A percentile compares a stretch with the other conserved stretches of the same genome.
phyloP scores from a whole-genome alignment of 1,140 invertebrate genomes.

The Venustaconcha ellipsiformis region DNA sequence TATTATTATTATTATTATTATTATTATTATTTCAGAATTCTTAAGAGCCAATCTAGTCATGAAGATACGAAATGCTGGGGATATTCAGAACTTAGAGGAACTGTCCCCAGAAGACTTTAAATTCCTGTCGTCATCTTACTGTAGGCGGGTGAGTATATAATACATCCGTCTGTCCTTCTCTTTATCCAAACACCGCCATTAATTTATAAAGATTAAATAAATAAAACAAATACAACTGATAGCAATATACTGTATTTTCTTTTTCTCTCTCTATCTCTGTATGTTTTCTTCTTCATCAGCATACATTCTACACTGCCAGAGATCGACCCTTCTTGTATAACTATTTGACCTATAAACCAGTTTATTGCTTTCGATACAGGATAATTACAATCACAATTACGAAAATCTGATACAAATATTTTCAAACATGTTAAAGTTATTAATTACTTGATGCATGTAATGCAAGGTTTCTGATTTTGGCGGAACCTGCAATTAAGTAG shows the following conservation, averaged over 20 bases:
- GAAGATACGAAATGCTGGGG: slow-evolving; percentile 30
- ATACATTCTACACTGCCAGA: not conserved
- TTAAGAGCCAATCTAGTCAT: slow-evolving; percentile 35
- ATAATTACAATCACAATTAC: no score
- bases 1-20: not conserved
- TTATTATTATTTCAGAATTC: slow-evolving; percentile 32
- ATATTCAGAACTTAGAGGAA: slow-evolving; percentile 23
- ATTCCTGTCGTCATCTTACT: slow-evolving; percentile 23
- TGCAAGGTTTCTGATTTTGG: no score
- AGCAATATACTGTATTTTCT: not conserved
- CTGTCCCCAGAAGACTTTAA: slow-evolving; percentile 27
- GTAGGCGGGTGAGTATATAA: slow-evolving; percentile 28
- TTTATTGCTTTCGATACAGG: no score
- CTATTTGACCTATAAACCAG: no score
- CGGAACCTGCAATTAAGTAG: no score
- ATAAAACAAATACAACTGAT: not conserved
- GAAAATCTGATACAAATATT: no score
- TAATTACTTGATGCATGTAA: no score
- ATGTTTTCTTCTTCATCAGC: not conserved
- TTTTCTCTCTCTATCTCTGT: no score
- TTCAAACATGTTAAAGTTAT: no score
- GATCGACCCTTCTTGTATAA: not conserved
- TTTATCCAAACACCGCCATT: not conserved
- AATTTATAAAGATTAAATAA: not conserved
- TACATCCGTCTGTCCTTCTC: not conserved